Base-by-base conservation (phyloP, 2,888 invertebrate genomes). In the Chydorus sphaericus region DNA sequence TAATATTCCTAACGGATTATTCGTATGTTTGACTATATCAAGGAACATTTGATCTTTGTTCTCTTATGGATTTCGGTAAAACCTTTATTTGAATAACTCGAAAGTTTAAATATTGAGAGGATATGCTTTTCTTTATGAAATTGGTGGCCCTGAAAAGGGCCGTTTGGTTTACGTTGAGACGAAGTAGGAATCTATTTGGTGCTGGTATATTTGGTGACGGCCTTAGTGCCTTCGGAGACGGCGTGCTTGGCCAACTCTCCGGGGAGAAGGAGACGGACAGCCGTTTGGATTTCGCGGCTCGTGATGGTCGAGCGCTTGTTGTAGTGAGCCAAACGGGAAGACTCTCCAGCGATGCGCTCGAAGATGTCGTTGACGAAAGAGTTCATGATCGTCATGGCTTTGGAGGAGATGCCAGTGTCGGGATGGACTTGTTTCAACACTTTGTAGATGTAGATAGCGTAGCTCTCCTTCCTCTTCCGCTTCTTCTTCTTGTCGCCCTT, bases 191-290 rank as follows among this genome's bases (percentile, higher is more conserved):
- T 37, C 59, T 63, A 65, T 58, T 70, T 71, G 48, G 67, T 65
- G 57, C 65, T 65, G 58, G 75, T 77, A 66, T 78, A 78, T 62
- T 77, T 77, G 67, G 66, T 75, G 62, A 67, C 75, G 58, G 81
- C 81, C 63, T 82, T 83, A 11, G 77, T 75, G 0, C 77, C 82
- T 68, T 83, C 81, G 31, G 74, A 73, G 52, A 80, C 78, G 0
- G 83, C 82, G 66, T 84, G 83, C 59, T 80, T 82, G 0, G 81
- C 79, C 57, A 86, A 66, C 65, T 85, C 83, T 6, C 82, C 83
- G 1, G 84, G 84, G 4, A 85, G 68, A 1, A 85, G 63, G 0
- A 84, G 71, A 39, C 78, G 74, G 0, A 82, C 77, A 0, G 82
- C 82, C 0, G 81, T 77, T 63, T 83, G 81, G 11, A 86, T 76